Evolutionary conservation across 2,797 vertebrate genomes (phyloP).

Genomic region (Meda fulgida): DNA sequence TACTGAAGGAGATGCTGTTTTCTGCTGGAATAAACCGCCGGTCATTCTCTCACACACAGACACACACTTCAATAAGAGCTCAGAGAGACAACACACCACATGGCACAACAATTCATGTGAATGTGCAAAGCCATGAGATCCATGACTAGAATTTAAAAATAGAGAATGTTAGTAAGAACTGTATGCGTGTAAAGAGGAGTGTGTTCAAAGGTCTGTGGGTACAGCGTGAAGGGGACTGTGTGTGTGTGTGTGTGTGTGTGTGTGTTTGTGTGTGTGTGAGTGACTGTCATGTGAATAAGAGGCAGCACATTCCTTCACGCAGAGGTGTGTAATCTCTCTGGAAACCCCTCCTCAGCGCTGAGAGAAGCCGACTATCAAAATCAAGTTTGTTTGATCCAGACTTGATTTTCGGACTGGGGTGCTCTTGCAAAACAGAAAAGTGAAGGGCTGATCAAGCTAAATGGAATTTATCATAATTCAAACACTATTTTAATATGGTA

Average conservation of each 20-base stretch:
- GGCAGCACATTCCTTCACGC: constrained; percentile 77
- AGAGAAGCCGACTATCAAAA: constrained; percentile 32
- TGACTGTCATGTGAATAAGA: constrained; percentile 79
- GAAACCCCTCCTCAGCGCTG: constrained; percentile 46
- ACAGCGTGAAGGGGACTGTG: neutral
- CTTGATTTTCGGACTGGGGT: neutral
- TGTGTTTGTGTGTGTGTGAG: constrained; percentile 40
- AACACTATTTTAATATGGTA: neutral
- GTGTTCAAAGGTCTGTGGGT: constrained; percentile 26
- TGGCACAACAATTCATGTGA: neutral
- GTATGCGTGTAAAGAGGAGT: neutral
- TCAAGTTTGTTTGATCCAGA: constrained; percentile 47
- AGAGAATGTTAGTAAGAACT: neutral
- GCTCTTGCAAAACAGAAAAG: neutral
- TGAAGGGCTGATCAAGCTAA: neutral
- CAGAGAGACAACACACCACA: neutral
- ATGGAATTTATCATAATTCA: neutral
- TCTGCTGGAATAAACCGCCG: neutral
- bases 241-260: neutral
- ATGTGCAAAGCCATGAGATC: neutral
- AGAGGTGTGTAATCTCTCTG: constrained; percentile 69
- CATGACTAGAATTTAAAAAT: neutral
- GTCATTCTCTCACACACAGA: neutral
- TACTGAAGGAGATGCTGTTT: neutral
- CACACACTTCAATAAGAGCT: neutral